These are phyloP conservation scores for Catostylus mosaicus DNA, from an alignment of 30 jellyfish, hydroid and myxozoan genomes.

Conservation along the genomic window DNA sequence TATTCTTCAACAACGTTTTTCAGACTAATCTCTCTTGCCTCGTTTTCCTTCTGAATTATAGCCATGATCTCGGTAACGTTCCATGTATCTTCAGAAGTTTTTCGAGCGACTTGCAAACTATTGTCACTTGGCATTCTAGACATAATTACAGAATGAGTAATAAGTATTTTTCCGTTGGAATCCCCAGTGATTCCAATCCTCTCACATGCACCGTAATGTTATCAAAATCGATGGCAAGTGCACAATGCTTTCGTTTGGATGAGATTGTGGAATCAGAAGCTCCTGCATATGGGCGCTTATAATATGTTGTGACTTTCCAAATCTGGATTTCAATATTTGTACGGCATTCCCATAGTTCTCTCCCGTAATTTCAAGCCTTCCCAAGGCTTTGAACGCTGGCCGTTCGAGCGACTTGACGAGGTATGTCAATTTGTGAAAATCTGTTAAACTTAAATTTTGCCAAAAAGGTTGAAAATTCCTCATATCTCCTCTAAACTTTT, in stretches of 20 bases:
- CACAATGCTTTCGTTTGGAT: slow-evolving; percentile 5
- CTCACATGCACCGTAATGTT: slow-evolving; percentile 21
- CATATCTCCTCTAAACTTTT: slow-evolving; percentile 10
- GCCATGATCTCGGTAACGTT: slow-evolving; percentile 57
- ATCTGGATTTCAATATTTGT: not conserved
- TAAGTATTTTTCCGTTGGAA: slow-evolving; percentile 43
- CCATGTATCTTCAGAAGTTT: slow-evolving; percentile 67
- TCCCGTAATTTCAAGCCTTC: not conserved
- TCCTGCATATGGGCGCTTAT: slow-evolving; percentile 17
- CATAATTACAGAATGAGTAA: slow-evolving; percentile 59
- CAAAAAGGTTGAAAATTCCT: slow-evolving; percentile 3
- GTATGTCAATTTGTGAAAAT: not conserved
- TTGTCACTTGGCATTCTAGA: slow-evolving; percentile 63
- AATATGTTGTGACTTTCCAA: too few species aligned
- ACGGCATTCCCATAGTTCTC: not conserved
- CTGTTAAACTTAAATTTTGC: slow-evolving; percentile 4
- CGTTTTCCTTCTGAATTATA: slow-evolving; percentile 51
- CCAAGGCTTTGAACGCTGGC: not conserved
- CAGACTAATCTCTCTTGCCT: slow-evolving; percentile 65
- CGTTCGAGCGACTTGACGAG: slow-evolving; percentile 1
- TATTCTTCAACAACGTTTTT: slow-evolving; percentile 5
- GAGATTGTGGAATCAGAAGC: slow-evolving; percentile 6
- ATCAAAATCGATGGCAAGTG: not conserved
- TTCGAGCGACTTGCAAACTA: slow-evolving; percentile 65
- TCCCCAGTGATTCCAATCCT: slow-evolving; percentile 23